Evolutionary conservation across 2,888 invertebrate species (phyloP).

Genomic region (Theodoxus fluviatilis): DNA sequence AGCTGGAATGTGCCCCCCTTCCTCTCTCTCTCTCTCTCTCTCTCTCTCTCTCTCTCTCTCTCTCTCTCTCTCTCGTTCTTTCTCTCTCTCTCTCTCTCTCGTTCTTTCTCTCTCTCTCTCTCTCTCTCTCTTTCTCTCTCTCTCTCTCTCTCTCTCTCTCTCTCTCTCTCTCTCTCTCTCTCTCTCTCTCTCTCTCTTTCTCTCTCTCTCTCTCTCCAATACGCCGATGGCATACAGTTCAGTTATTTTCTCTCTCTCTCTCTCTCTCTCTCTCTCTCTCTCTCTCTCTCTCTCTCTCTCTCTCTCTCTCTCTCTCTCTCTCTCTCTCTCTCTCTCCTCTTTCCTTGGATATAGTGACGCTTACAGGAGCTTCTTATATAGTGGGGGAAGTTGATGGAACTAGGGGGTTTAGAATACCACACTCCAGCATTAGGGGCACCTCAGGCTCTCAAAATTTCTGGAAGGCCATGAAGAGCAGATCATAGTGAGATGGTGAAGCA

Average conservation of each 20-base stretch:
- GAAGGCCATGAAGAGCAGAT: too few species aligned
- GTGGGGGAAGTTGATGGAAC: too few species aligned
- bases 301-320: not conserved
- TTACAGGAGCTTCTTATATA: too few species aligned
- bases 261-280: slow-evolving; percentile 9
- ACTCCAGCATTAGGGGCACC: too few species aligned
- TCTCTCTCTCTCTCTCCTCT: slow-evolving; percentile 1
- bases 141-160: not conserved
- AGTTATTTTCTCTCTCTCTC: too few species aligned
- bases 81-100: not conserved
- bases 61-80: not conserved
- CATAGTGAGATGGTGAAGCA: too few species aligned
- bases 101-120: not conserved
- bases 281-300: not conserved
- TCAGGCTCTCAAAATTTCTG: too few species aligned
- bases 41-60: slow-evolving; percentile 4
- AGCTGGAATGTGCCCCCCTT: not conserved
- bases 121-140: not conserved
- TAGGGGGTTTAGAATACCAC: too few species aligned
- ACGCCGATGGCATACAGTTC: too few species aligned
- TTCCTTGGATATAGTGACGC: too few species aligned
- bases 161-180: slow-evolving; percentile 4
- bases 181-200: not conserved
- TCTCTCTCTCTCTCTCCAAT: too few species aligned
- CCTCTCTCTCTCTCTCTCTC: slow-evolving; percentile 4